Evolutionary conservation across 2,797 vertebrate species (phyloP).

Genomic region (Tachyglossus aculeatus): DNA sequence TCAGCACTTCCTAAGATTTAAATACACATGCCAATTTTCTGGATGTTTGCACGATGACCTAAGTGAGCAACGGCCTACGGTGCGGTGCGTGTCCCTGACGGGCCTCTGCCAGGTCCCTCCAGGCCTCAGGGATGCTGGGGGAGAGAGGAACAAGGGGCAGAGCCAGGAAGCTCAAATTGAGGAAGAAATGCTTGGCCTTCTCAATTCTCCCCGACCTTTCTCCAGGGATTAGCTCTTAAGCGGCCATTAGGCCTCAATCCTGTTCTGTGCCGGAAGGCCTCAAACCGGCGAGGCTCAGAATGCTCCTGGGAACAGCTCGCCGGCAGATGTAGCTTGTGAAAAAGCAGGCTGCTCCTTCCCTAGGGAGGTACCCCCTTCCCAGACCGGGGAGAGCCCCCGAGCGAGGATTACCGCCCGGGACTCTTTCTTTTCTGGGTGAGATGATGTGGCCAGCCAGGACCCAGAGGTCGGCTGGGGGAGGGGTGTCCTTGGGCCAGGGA

Average conservation of each 20-base stretch:
- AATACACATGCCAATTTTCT: conserved; percentile 48
- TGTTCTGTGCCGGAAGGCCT: not conserved
- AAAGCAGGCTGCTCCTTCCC: too few species aligned
- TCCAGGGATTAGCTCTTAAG: not conserved
- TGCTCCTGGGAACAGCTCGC: not conserved
- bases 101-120: not conserved
- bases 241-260: not conserved
- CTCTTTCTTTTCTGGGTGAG: too few species aligned
- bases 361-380: too few species aligned
- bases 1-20: conserved; percentile 60
- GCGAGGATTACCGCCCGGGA: too few species aligned
- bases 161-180: too few species aligned
- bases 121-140: not conserved
- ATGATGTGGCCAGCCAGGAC: too few species aligned
- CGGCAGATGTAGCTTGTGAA: not conserved
- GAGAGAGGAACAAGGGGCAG: too few species aligned
- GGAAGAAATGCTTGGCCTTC: too few species aligned
- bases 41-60: conserved; percentile 34
- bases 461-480: not conserved
- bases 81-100: conserved; percentile 41
- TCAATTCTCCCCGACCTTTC: not conserved
- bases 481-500: not conserved
- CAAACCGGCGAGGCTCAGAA: not conserved
- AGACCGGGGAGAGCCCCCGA: too few species aligned
- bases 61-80: conserved; percentile 46